A percentile compares a stretch with the other conserved stretches of the same genome.
These are phyloP conservation scores for Dasysyrphus albostriatus DNA, from an alignment of 2,888 invertebrate genomes.

Conservation along the genomic window DNA sequence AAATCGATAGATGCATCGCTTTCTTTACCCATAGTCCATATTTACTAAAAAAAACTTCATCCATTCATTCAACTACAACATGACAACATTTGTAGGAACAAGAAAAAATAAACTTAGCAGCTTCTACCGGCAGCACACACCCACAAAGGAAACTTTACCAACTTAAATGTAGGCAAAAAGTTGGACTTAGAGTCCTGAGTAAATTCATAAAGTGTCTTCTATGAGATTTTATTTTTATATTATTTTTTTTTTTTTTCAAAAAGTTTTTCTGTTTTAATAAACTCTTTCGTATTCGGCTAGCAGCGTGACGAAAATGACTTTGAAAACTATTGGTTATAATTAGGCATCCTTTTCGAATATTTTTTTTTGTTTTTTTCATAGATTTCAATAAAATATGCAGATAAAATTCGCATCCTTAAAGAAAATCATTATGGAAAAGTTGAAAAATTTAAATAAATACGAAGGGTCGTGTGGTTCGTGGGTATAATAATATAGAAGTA, in stretches of 20 bases:
- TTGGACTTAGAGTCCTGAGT: not conserved
- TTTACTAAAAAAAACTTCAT: not conserved
- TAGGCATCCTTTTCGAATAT: conserved; percentile 16
- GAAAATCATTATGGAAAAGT: conserved; percentile 24
- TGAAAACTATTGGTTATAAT: conserved; percentile 30
- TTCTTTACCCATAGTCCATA: not conserved
- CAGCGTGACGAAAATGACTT: conserved; percentile 4
- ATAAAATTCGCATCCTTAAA: conserved; percentile 21
- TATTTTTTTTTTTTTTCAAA: not conserved
- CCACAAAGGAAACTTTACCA: not conserved
- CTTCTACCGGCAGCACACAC: not conserved
- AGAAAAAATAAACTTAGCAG: conserved; percentile 3
- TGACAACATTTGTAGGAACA: conserved; percentile 12
- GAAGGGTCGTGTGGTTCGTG: conserved; percentile 1
- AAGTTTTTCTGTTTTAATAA: conserved; percentile 17
- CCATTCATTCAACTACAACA: not conserved
- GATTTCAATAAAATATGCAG: conserved; percentile 23
- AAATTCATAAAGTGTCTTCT: not conserved
- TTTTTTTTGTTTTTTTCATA: conserved; percentile 1
- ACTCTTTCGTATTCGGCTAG: conserved; percentile 4
- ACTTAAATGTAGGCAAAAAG: not conserved
- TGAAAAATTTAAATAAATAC: conserved; percentile 17
- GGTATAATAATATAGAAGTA: not conserved
- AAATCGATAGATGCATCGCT: conserved; percentile 9
- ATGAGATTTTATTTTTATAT: not conserved